Evolutionary conservation across 2,113 vertebrate species (phyloP), one percentile per base, ranked within the genome.

Genomic region (Actinemys pallida): DNA sequence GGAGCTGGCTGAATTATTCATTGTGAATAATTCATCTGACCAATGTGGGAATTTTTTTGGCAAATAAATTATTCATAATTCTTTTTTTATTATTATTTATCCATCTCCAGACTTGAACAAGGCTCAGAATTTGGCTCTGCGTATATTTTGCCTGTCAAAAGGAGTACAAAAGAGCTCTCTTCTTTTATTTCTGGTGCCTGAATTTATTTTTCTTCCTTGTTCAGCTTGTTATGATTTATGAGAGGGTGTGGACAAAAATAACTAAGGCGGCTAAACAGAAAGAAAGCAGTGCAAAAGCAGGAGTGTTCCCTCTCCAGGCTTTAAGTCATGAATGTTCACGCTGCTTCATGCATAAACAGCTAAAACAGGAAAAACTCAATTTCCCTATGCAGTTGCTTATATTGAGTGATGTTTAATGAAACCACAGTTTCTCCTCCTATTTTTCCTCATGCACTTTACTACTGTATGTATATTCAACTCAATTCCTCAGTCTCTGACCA

Each of bases 321-420:
- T 91, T 57, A 94, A 88, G 84, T 93, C 76, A 95, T 88, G 47
- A 91, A 72, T 2, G 0, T 88, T 95, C 88, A 69, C 65, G 27
- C 93, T 94, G 79, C 39, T 93, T 96, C 92, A 86, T 87, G 56
- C 86, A 91, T 95, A 91, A 97, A 85, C 79, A 79, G 47, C 83
- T 89, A 81, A 90, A 82, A 84, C 4, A 29, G 50, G 83, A 94
- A 96, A 88, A 75, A 82, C 93, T 88, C 50, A 39, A 54, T 79
- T 95, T 97, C 93, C 5, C 0, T 84, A 35, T 88, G 72, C 14
- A 19, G 42, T 83, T 54, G 24, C 9, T 3, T 76, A 5, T 78
- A 29, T 25, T 91, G 76, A 90, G 72, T 42, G 94, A 84, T 24
- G 5, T 76, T 97, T 90, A 87, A 92, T 22, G 82, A 81, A 95